Evolutionary conservation across 2,113 vertebrate species (phyloP).

Genomic region (Bubo scandiacus): DNA sequence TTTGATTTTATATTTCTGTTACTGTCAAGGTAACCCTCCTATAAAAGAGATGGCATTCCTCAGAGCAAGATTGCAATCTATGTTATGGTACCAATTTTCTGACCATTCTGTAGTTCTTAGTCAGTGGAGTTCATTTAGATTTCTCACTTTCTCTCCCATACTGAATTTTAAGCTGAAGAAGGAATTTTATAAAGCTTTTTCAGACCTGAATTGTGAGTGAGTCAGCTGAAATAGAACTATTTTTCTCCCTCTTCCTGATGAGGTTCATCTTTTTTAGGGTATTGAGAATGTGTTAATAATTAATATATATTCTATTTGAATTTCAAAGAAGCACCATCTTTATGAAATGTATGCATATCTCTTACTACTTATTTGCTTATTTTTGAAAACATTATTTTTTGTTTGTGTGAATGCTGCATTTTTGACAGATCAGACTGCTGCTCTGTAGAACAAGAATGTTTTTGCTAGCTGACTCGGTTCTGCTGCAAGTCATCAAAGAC

Average conservation of each 20-base stretch:
- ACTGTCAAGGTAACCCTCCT: not conserved
- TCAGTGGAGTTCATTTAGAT: not conserved
- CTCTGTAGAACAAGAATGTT: not conserved
- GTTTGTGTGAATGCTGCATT: not conserved
- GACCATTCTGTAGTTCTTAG: not conserved
- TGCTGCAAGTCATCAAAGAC: not conserved
- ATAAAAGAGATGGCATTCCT: not conserved
- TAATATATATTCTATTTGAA: not conserved
- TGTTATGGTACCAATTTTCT: not conserved
- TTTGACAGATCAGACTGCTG: not conserved
- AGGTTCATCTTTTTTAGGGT: not conserved
- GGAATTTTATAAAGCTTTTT: not conserved
- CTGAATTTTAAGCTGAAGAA: not conserved
- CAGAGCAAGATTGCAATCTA: not conserved
- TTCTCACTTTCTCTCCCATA: not conserved
- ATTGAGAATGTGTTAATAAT: not conserved
- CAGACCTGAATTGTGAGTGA: not conserved
- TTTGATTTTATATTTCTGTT: not conserved
- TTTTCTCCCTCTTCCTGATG: not conserved
- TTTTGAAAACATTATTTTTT: not conserved
- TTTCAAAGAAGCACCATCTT: not conserved
- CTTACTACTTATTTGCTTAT: not conserved
- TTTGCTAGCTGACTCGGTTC: not conserved
- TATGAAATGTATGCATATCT: not conserved
- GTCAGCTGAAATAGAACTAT: not conserved